phyloP scores from a whole-genome alignment of 2,113 vertebrate species.

The Neopipo cinnamomea region DNA sequence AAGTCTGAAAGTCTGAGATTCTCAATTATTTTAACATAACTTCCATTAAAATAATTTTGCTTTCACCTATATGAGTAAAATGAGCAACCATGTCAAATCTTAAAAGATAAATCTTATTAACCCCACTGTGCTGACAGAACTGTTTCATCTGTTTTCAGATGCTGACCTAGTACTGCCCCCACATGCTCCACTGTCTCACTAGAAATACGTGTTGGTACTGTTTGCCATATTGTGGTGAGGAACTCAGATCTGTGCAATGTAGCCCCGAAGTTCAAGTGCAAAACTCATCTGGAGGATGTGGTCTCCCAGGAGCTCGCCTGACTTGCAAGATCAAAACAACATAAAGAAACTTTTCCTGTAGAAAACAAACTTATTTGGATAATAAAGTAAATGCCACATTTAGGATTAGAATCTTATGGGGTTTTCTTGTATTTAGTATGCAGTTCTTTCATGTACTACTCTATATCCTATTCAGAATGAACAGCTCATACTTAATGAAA shows the following conservation, averaged over 20 bases:
- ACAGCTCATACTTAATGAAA: background rate
- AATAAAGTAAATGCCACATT: background rate
- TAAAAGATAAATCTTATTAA: background rate
- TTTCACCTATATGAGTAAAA: background rate
- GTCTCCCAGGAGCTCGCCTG: background rate
- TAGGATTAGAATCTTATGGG: background rate
- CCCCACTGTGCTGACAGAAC: background rate
- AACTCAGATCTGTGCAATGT: background rate
- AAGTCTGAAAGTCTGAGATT: background rate
- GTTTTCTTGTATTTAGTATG: background rate
- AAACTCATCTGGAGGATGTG: background rate
- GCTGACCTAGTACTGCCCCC: background rate
- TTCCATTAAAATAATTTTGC: background rate
- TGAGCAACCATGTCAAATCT: background rate
- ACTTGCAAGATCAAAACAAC: background rate
- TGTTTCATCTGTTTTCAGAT: background rate
- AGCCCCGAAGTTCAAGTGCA: background rate
- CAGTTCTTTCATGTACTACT: background rate
- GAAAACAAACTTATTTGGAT: background rate
- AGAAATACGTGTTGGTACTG: background rate
- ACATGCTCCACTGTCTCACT: background rate
- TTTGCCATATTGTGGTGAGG: background rate
- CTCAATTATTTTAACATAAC: background rate
- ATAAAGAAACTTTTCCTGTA: background rate
- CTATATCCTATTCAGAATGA: background rate